These are phyloP conservation scores for Saimiri boliviensis DNA, from an alignment of 2,113 vertebrate species.

Conservation along the genomic window DNA sequence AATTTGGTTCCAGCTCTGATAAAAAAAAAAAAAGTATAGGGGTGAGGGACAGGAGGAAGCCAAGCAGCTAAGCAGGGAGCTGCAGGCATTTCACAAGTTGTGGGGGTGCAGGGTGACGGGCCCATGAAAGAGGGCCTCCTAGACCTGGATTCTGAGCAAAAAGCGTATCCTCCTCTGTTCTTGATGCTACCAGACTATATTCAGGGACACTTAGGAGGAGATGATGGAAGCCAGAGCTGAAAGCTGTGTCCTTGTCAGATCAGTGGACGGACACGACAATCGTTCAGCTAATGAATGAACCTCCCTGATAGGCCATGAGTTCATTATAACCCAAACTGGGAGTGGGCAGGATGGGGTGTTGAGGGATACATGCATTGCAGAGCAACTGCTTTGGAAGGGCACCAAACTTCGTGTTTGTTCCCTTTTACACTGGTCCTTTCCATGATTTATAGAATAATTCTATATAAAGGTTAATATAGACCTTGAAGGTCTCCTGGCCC, in stretches of 20 bases:
- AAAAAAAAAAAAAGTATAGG: conserved; percentile 31
- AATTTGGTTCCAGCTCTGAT: conserved; percentile 79
- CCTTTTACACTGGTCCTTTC: background rate
- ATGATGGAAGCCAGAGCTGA: conserved; percentile 53
- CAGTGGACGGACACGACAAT: background rate
- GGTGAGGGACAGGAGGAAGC: background rate
- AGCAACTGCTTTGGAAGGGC: conserved; percentile 28
- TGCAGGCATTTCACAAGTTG: background rate
- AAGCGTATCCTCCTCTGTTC: background rate
- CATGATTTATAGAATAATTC: background rate
- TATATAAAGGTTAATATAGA: background rate
- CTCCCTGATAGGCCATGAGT: background rate
- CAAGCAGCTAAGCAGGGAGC: background rate
- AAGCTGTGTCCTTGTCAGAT: conserved; percentile 33
- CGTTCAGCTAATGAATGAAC: conserved; percentile 29
- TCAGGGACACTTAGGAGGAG: conserved; percentile 10
- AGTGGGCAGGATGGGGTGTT: background rate
- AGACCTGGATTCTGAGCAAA: background rate
- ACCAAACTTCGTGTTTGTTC: background rate
- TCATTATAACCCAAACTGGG: conserved; percentile 36
- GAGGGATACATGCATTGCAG: conserved; percentile 32
- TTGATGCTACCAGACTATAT: conserved; percentile 55
- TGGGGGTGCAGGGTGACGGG: background rate
- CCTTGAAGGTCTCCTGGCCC: background rate
- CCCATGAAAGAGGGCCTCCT: background rate